These are phyloP conservation scores for Acrobasis repandana DNA, from an alignment of 2,888 invertebrate species.

Conservation along the genomic window DNA sequence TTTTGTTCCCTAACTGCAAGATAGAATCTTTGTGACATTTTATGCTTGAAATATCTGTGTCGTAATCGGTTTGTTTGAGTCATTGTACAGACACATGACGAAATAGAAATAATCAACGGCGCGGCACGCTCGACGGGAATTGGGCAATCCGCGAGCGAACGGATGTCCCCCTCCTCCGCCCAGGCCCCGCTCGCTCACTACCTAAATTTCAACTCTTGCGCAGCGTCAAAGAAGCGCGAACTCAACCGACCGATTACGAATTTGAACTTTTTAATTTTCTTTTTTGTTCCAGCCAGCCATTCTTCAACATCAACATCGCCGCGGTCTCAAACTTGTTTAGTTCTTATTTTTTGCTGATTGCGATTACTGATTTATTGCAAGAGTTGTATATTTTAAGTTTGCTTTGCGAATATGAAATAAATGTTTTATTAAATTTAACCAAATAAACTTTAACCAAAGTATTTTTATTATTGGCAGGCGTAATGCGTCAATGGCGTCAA, in stretches of 20 bases:
- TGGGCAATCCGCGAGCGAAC: constrained; percentile 72
- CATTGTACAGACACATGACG: constrained; percentile 63
- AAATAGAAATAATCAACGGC: constrained; percentile 64
- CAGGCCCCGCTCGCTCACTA: constrained; percentile 35
- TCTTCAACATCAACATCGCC: constrained; percentile 30
- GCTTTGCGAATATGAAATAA: constrained; percentile 33
- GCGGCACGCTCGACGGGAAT: constrained; percentile 61
- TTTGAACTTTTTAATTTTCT: constrained; percentile 48
- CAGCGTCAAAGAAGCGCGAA: constrained; percentile 54
- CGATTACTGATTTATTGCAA: constrained; percentile 38
- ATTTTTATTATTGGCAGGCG: neutral
- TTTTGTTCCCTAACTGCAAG: constrained; percentile 24
- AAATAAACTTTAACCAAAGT: constrained; percentile 12
- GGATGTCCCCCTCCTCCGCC: constrained; percentile 50
- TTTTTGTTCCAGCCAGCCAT: constrained; percentile 53
- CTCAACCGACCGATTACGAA: constrained; percentile 54
- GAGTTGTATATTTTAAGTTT: constrained; percentile 21
- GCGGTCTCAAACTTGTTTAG: constrained; percentile 27
- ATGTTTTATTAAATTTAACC: constrained; percentile 4
- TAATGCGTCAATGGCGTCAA: neutral
- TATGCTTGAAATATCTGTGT: constrained; percentile 54
- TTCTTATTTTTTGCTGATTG: constrained; percentile 39
- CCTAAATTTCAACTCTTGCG: constrained; percentile 60
- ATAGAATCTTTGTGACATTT: constrained; percentile 34
- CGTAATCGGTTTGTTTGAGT: constrained; percentile 64